phyloP scores from a whole-genome alignment of 1,140 invertebrate genomes.

The Pygmarrhopalites habei region DNA sequence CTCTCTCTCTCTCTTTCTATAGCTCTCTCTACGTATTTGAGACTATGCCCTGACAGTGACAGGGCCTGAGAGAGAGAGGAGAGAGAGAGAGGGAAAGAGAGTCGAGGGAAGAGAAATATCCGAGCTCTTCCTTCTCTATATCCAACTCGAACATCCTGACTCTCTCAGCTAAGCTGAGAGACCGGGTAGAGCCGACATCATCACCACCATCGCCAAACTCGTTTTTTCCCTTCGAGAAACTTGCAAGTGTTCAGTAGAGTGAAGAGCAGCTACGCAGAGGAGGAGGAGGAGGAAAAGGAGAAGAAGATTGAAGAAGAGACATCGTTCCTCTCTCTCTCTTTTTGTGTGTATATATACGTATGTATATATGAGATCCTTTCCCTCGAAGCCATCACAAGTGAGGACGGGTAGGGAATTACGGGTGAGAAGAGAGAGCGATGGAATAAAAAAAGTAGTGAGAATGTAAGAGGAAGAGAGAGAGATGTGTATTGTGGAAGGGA shows the following conservation, averaged over 20 bases:
- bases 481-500: slow-evolving; percentile 1
- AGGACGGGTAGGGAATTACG: slow-evolving; percentile 14
- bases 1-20: too few relatives aligned
- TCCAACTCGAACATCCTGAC: too few relatives aligned
- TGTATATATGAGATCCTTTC: slow-evolving; percentile 13
- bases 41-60: slow-evolving; percentile 15
- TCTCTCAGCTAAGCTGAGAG: too few relatives aligned
- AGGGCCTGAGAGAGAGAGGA: slow-evolving; percentile 4
- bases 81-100: slow-evolving; percentile 3
- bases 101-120: background rate
- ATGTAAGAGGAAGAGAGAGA: slow-evolving; percentile 2
- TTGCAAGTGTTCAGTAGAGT: too few relatives aligned
- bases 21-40: too few relatives aligned
- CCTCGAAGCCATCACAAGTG: slow-evolving; percentile 8
- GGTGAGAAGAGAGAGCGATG: background rate
- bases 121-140: slow-evolving; percentile 2
- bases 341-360: background rate
- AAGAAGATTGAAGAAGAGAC: too few relatives aligned
- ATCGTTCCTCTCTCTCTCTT: slow-evolving; percentile 1
- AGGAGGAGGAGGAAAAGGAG: too few relatives aligned
- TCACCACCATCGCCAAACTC: slow-evolving; percentile 1
- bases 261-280: too few relatives aligned
- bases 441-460: background rate
- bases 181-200: background rate
- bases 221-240: slow-evolving; percentile 12